These are phyloP conservation scores for Gasterosteus nipponicus DNA, from an alignment of 2,113 vertebrate genomes.

Conservation along the genomic window DNA sequence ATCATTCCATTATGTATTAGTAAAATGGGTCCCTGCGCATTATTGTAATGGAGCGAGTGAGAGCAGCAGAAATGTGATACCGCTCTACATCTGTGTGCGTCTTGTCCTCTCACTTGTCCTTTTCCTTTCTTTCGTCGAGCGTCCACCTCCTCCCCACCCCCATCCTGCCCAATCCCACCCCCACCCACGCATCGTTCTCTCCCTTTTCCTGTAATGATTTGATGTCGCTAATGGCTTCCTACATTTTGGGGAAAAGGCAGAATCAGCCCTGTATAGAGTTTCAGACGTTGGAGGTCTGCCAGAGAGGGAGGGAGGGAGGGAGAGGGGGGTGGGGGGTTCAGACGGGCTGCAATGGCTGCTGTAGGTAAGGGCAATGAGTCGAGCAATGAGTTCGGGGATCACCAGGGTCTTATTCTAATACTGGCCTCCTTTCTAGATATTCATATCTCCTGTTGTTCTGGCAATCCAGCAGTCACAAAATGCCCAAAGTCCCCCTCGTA, in stretches of 20 bases:
- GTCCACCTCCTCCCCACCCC: not conserved
- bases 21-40: slow-evolving; percentile 86
- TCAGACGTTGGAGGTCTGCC: slow-evolving; percentile 79
- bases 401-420: slow-evolving; percentile 38
- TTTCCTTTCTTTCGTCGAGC: slow-evolving; percentile 33
- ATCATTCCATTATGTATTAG: slow-evolving; percentile 78
- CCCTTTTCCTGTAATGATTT: slow-evolving; percentile 86
- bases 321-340: not conserved
- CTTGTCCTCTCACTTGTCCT: slow-evolving; percentile 52
- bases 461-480: slow-evolving; percentile 41
- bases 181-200: slow-evolving; percentile 26
- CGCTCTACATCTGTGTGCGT: slow-evolving; percentile 43
- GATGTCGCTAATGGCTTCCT: slow-evolving; percentile 95
- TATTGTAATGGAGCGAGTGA: slow-evolving; percentile 90
- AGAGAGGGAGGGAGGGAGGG: slow-evolving; percentile 66
- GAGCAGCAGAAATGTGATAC: slow-evolving; percentile 88
- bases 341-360: slow-evolving; percentile 31
- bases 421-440: slow-evolving; percentile 51
- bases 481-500: slow-evolving; percentile 37
- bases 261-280: slow-evolving; percentile 87
- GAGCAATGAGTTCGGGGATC: slow-evolving; percentile 38
- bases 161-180: not conserved
- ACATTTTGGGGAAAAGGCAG: slow-evolving; percentile 90
- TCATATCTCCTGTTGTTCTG: slow-evolving; percentile 49
- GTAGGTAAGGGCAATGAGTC: slow-evolving; percentile 53